A percentile compares a stretch with the other conserved stretches of the same genome.
These are phyloP conservation scores for Cynoglossus semilaevis DNA, from an alignment of 2,113 vertebrate species.

Conservation along the genomic window DNA sequence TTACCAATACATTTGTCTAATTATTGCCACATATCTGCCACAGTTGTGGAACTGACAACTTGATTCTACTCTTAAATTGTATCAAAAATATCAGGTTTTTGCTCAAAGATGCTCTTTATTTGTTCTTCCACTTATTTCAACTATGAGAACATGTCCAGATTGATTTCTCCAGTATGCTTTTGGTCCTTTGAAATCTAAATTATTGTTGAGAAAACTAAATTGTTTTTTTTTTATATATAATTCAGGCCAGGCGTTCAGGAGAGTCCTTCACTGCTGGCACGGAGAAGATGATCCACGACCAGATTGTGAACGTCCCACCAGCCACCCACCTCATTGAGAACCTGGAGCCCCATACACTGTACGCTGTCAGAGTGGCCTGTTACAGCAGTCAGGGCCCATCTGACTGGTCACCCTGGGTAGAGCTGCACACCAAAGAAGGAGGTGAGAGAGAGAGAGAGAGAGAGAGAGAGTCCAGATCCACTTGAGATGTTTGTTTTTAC, in stretches of 20 bases:
- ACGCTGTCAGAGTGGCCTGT: constrained; percentile 82
- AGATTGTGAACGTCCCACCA: constrained; percentile 75
- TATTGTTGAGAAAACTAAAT: too few species aligned
- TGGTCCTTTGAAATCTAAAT: too few species aligned
- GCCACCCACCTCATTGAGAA: constrained; percentile 67
- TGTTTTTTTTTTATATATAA: constrained; percentile 10
- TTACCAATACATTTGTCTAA: too few species aligned
- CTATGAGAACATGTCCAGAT: background rate
- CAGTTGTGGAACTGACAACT: too few species aligned
- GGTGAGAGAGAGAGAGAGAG: constrained; percentile 67
- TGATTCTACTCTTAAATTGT: too few species aligned
- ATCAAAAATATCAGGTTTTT: too few species aligned
- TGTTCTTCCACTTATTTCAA: too few species aligned
- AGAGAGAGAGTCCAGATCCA: background rate
- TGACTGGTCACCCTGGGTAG: constrained; percentile 82
- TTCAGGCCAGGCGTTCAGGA: constrained; percentile 57
- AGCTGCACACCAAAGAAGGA: constrained; percentile 76
- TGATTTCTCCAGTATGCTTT: background rate
- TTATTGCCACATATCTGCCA: too few species aligned
- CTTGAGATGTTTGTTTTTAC: constrained; percentile 23
- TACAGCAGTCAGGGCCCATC: constrained; percentile 82
- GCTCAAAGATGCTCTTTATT: too few species aligned
- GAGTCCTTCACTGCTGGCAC: constrained; percentile 14
- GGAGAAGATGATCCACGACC: constrained; percentile 68
- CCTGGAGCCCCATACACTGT: constrained; percentile 76